phyloP scores from a whole-genome alignment of 2,888 invertebrate genomes.

The Pammene fasciana region DNA sequence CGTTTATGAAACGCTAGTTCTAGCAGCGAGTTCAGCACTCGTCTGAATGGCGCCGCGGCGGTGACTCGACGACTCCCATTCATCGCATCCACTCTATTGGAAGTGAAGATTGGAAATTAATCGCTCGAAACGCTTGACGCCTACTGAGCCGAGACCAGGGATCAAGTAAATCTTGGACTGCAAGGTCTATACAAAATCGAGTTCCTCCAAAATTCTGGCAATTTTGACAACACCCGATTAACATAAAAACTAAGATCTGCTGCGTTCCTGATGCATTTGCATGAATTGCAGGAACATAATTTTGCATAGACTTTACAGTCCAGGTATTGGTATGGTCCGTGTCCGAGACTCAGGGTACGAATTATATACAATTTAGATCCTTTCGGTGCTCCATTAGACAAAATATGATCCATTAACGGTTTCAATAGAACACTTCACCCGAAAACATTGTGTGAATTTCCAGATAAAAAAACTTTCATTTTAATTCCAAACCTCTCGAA shows the following conservation, averaged over 20 bases:
- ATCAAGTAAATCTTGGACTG: too few relatives aligned
- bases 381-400: not conserved
- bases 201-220: too few relatives aligned
- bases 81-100: constrained; percentile 30
- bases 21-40: not conserved
- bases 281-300: too few relatives aligned
- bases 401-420: constrained; percentile 2
- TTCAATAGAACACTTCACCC: not conserved
- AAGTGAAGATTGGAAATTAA: constrained; percentile 40
- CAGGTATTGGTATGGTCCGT: too few relatives aligned
- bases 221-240: too few relatives aligned
- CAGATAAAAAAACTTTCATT: too few relatives aligned
- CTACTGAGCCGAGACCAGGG: not conserved
- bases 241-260: too few relatives aligned
- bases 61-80: constrained; percentile 27
- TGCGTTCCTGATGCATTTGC: too few relatives aligned
- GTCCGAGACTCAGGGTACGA: not conserved
- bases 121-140: constrained; percentile 24
- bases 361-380: constrained; percentile 1
- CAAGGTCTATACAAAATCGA: too few relatives aligned
- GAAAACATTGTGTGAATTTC: not conserved
- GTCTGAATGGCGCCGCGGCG: constrained; percentile 15
- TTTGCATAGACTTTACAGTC: too few relatives aligned
- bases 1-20: not conserved
- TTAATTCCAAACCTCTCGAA: too few relatives aligned